phyloP scores from a whole-genome alignment of 2,113 vertebrate species.

The Patagioenas fasciata region DNA sequence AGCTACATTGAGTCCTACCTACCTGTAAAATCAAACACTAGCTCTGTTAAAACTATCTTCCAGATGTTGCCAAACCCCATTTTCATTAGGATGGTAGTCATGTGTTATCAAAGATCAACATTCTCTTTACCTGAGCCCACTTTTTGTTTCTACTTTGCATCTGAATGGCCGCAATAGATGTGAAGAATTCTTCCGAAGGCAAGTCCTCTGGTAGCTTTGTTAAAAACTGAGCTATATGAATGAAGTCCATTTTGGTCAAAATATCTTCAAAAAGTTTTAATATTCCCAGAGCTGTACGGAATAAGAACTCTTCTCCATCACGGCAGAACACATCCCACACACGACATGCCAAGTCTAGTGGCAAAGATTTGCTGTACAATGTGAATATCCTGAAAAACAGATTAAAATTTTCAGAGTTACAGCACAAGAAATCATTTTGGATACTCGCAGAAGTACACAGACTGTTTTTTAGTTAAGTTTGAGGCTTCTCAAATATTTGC shows the following conservation, averaged over 20 bases:
- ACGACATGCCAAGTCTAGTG: constrained; percentile 91
- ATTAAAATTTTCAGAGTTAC: background rate
- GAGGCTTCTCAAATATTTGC: background rate
- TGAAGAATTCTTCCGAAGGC: constrained; percentile 85
- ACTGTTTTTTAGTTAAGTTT: background rate
- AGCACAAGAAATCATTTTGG: background rate
- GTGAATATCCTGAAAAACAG: constrained; percentile 89
- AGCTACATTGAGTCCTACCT: background rate
- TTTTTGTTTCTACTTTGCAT: constrained; percentile 93
- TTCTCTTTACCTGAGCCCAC: constrained; percentile 86
- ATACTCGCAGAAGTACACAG: background rate
- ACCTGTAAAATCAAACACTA: background rate
- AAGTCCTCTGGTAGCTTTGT: constrained; percentile 90
- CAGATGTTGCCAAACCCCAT: background rate
- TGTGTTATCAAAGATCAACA: background rate
- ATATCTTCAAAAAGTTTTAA: constrained; percentile 90
- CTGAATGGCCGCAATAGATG: constrained; percentile 85
- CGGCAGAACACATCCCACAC: constrained; percentile 97
- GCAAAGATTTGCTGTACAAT: constrained; percentile 92
- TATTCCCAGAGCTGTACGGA: constrained; percentile 91
- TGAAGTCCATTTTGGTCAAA: constrained; percentile 95
- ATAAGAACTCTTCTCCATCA: constrained; percentile 93
- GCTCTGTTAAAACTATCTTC: background rate
- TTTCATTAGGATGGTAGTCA: background rate
- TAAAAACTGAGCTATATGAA: constrained; percentile 95